These are phyloP conservation scores for Hippopotamyrus pictus DNA, from an alignment of 2,797 vertebrate species.

Conservation along the genomic window DNA sequence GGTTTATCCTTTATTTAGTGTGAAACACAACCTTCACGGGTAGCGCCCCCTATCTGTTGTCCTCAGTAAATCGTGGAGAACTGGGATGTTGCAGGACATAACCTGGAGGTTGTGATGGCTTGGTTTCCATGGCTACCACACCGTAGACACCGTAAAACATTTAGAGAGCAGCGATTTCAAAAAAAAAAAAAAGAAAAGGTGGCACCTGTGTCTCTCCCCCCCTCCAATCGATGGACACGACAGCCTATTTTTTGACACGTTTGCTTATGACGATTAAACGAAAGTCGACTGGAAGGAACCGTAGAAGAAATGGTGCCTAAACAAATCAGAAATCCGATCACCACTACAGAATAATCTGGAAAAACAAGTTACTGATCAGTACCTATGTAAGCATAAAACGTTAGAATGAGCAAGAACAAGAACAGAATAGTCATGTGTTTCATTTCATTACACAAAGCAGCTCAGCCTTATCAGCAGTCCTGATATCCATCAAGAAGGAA, in stretches of 20 bases:
- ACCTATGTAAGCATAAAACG: conserved; percentile 6
- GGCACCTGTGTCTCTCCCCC: too few relatives aligned
- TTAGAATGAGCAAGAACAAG: not conserved
- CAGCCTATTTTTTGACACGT: not conserved
- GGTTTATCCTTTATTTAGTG: conserved; percentile 22
- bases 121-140: conserved; percentile 24
- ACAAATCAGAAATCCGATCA: not conserved
- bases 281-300: not conserved
- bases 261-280: not conserved
- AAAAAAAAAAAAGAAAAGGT: not conserved
- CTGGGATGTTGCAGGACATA: not conserved
- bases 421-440: not conserved
- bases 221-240: not conserved
- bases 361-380: not conserved
- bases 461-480: not conserved
- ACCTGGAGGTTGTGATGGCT: not conserved
- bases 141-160: too few relatives aligned
- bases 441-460: not conserved
- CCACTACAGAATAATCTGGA: not conserved
- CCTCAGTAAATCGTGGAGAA: not conserved
- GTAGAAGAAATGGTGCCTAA: not conserved
- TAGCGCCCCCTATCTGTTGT: not conserved
- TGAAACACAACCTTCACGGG: not conserved
- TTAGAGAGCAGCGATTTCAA: conserved; percentile 17
- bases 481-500: not conserved